Conservation (phyloP, 2,797 vertebrate species). For the Melanotaenia nigrans region DNA sequence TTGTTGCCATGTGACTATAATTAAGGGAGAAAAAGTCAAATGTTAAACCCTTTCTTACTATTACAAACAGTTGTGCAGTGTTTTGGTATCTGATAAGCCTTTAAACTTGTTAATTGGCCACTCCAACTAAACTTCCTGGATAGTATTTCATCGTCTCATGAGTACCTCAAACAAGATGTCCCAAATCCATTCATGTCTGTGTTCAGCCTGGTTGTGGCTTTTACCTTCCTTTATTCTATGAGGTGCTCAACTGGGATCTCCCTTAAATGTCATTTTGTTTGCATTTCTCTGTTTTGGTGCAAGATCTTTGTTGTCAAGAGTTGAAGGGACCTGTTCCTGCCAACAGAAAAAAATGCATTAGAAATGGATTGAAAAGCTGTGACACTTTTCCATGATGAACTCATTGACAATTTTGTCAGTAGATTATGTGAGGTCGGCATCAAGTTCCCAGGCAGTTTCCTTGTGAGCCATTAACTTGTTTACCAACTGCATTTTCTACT, state of each 20-base stretch:
- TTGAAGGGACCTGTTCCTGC: conserved; percentile 49
- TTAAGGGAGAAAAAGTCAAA: conserved; percentile 17
- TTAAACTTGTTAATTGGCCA: conserved; percentile 34
- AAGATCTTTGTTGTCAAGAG: conserved; percentile 54
- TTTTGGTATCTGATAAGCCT: conserved; percentile 29
- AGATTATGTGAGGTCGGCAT: conserved; percentile 64
- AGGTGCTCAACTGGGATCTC: background rate
- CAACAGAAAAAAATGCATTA: conserved; percentile 57
- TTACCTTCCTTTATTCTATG: background rate
- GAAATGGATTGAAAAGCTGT: conserved; percentile 64
- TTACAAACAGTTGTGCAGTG: conserved; percentile 8
- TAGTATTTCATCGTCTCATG: conserved; percentile 32
- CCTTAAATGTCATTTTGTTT: background rate
- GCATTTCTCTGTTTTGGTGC: conserved; percentile 19
- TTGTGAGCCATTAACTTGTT: conserved; percentile 63
- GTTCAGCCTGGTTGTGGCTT: conserved; percentile 7
- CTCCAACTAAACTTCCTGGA: conserved; percentile 40
- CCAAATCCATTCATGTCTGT: conserved; percentile 1
- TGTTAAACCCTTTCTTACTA: background rate
- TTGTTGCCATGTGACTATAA: conserved; percentile 19
- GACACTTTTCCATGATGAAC: conserved; percentile 65
- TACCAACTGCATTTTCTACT: conserved; percentile 32
- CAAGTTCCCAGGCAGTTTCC: conserved; percentile 67
- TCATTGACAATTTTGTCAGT: conserved; percentile 74
- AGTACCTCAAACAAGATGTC: conserved; percentile 22